Evolutionary conservation across 2,888 invertebrate genomes (phyloP).

Genomic region (Caenorhabditis imperialis): DNA sequence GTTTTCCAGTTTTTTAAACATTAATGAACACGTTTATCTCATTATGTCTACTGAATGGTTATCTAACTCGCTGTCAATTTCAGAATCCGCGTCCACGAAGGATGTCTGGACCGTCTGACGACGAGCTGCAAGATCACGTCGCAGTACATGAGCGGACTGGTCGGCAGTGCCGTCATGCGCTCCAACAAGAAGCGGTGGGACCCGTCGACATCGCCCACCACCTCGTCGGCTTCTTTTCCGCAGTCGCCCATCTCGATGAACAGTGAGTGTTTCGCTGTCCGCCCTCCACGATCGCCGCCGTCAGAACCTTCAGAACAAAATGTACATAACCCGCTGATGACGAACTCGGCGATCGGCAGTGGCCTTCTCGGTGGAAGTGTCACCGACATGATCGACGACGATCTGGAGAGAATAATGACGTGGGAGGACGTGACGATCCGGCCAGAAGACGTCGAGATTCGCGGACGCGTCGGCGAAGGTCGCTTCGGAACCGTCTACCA

Average conservation of each 20-base stretch:
- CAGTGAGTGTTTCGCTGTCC: too few relatives aligned
- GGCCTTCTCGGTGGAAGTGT: too few relatives aligned
- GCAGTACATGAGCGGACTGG: slow-evolving; percentile 33
- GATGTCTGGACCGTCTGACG: slow-evolving; percentile 32
- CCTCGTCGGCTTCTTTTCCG: slow-evolving; percentile 9
- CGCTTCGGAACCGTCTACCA: slow-evolving; percentile 46
- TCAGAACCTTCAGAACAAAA: slow-evolving; percentile 12
- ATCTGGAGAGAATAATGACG: slow-evolving; percentile 4
- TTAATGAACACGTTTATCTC: too few relatives aligned
- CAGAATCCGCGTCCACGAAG: slow-evolving; percentile 52
- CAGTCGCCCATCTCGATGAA: slow-evolving; percentile 24
- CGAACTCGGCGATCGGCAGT: slow-evolving; percentile 4
- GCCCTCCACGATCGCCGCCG: too few relatives aligned
- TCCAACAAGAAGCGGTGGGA: slow-evolving; percentile 43
- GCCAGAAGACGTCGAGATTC: slow-evolving; percentile 30
- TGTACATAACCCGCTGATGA: slow-evolving; percentile 29
- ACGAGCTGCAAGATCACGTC: slow-evolving; percentile 37
- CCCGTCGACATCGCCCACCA: slow-evolving; percentile 4
- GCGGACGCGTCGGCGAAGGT: slow-evolving; percentile 35
- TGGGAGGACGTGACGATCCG: slow-evolving; percentile 52
- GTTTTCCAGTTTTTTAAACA: too few relatives aligned
- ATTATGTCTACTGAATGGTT: too few relatives aligned
- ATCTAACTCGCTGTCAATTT: slow-evolving; percentile 1
- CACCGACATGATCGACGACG: slow-evolving; percentile 9
- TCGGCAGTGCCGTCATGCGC: slow-evolving; percentile 31